Evolutionary conservation across 2,888 invertebrate genomes (phyloP), one percentile per base, ranked within the genome.

Genomic region (Emmelina monodactyla): DNA sequence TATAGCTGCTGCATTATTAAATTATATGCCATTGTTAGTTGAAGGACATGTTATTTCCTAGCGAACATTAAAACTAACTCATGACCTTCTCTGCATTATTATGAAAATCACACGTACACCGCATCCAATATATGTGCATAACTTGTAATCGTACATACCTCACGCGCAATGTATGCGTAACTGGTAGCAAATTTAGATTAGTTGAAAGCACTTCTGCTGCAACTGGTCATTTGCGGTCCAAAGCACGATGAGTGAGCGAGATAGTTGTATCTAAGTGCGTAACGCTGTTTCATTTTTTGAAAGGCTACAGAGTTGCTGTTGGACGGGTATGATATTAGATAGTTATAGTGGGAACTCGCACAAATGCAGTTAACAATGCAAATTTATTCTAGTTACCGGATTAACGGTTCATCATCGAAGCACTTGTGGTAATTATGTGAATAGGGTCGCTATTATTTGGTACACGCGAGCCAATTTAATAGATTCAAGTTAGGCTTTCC

Each of bases 371-470:
- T 60, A 62, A 62, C 62, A 60, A 73, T 71, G 72, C 64, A 73
- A 73, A 75, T 75, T 67, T 73, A 73, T 72, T 72, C 70, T 61
- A 62, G 62, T 62, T 61, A 51, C 52, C 51, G 61, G 64, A 69
- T 71, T 70, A 73, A 61, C 66, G 58, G 68, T 56, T 63, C 65
- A 67, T 71, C 63, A 67, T 68, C 51, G 59, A 59, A 53, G 58
- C 62, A 69, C 67, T 72, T 65, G 25, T 25, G 25, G 25, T 25
- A 25, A 25, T 25, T 25, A 25, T 25, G 25, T 25, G 25, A 25
- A 25, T 25, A 25, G 11, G 25, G 25, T 11, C 25, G 25, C n/a
- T 25, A 25, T 25, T 25, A 11, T 25, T 25, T 25, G 25, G n/a
- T 25, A 25, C 25, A 25, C 25, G 25, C 25, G 25, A 25, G 4